A percentile compares a stretch with the other conserved stretches of the same genome.
Evolutionary conservation across 2,888 invertebrate genomes (phyloP).

Genomic region (Napeogenes inachia): DNA sequence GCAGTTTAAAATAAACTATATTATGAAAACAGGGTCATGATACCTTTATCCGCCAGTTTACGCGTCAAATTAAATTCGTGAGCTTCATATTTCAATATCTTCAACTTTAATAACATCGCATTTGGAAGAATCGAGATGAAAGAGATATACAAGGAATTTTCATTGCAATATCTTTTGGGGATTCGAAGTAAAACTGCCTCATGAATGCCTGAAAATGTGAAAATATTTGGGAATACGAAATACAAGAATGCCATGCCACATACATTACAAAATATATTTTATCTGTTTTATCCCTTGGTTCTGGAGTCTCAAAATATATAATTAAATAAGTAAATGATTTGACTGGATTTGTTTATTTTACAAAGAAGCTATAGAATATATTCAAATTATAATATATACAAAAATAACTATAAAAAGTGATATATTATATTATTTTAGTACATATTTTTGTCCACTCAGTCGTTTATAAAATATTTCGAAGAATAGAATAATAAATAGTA

Average conservation of each 20-base stretch:
- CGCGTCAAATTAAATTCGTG: background rate
- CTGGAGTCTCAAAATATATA: too few relatives aligned
- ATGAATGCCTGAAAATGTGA: conserved; percentile 11
- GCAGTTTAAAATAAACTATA: too few relatives aligned
- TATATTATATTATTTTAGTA: too few relatives aligned
- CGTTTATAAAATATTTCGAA: too few relatives aligned
- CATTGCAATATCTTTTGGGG: conserved; percentile 34
- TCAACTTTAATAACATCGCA: conserved; percentile 25
- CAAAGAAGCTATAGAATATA: too few relatives aligned
- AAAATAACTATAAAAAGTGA: too few relatives aligned
- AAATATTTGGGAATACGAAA: conserved; percentile 12
- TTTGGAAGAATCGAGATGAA: conserved; percentile 22
- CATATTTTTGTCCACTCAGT: too few relatives aligned
- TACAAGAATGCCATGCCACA: conserved; percentile 1
- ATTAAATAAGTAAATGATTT: too few relatives aligned
- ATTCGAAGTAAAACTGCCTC: conserved; percentile 27
- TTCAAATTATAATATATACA: too few relatives aligned
- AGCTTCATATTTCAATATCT: conserved; percentile 22
- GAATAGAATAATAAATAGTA: too few relatives aligned
- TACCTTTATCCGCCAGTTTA: too few relatives aligned
- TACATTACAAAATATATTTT: conserved; percentile 3
- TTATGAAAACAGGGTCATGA: too few relatives aligned
- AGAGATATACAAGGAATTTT: conserved; percentile 29
- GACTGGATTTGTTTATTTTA: background rate
- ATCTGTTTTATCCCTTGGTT: background rate